phyloP scores from a whole-genome alignment of 64 coral and sea anemone genomes.

The Acropora tenuis region DNA sequence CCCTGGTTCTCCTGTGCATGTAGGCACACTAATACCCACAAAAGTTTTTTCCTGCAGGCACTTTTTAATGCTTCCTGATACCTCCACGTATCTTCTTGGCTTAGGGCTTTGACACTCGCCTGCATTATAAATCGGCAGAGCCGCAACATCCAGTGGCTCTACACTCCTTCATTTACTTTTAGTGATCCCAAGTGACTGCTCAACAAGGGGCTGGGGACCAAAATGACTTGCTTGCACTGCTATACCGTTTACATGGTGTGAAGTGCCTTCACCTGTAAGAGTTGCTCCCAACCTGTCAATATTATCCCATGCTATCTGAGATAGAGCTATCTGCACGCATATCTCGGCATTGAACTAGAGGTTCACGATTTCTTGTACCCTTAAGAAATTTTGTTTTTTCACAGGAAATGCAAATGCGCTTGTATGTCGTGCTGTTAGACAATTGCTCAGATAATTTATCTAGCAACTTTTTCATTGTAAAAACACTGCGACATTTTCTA shows the following conservation, averaged over 20 bases:
- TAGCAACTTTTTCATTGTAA: no score
- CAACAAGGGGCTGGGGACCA: neutral
- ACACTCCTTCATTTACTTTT: neutral
- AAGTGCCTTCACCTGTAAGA: constrained; percentile 13
- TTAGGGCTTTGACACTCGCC: neutral
- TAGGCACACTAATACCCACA: constrained; percentile 11
- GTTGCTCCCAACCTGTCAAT: constrained; percentile 76
- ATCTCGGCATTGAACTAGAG: no score
- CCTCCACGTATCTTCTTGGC: neutral
- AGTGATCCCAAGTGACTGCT: neutral
- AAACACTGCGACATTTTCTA: no score
- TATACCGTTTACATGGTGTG: neutral
- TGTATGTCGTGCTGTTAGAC: no score
- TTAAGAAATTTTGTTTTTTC: no score
- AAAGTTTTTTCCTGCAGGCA: neutral
- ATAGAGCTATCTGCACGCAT: no score
- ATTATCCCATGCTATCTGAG: constrained; percentile 75
- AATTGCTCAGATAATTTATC: no score
- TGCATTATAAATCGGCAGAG: constrained; percentile 23
- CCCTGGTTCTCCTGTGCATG: neutral
- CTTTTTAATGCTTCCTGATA: neutral
- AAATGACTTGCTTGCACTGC: constrained; percentile 7
- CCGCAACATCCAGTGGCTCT: neutral
- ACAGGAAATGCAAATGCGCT: no score
- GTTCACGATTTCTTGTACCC: no score